Evolutionary conservation across 2,888 invertebrate genomes (phyloP).

Genomic region (Erebia ligea): DNA sequence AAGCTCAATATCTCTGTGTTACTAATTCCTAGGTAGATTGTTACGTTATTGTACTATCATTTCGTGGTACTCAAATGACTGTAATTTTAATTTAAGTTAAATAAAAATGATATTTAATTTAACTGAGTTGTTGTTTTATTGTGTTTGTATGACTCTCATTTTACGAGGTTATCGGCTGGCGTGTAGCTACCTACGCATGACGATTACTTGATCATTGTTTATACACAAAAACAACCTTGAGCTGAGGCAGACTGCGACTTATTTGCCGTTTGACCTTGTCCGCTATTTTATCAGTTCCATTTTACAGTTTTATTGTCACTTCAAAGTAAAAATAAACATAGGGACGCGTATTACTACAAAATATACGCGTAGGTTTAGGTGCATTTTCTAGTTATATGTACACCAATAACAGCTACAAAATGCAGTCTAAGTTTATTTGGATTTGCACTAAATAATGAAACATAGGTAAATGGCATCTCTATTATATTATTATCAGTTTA

Average conservation of each 20-base stretch:
- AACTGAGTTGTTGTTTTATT: constrained; percentile 41
- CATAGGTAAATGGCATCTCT: no score
- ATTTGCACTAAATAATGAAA: no score
- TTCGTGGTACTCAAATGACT: constrained; percentile 64
- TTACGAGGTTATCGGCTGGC: constrained; percentile 42
- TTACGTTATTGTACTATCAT: constrained; percentile 63
- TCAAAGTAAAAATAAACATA: background rate
- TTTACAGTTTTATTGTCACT: background rate
- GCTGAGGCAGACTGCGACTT: constrained; percentile 36
- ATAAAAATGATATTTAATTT: constrained; percentile 54
- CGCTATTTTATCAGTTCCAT: constrained; percentile 21
- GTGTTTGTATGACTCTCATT: constrained; percentile 47
- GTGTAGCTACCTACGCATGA: constrained; percentile 33
- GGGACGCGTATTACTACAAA: background rate
- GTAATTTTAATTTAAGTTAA: constrained; percentile 76
- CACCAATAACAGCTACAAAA: no score
- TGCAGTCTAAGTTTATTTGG: background rate
- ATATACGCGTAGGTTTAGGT: background rate
- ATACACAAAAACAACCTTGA: constrained; percentile 81
- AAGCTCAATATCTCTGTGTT: constrained; percentile 77
- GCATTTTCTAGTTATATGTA: no score
- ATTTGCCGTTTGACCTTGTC: constrained; percentile 41
- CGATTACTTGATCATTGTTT: constrained; percentile 57
- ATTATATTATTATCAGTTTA: no score
- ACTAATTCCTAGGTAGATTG: constrained; percentile 76